Base-by-base conservation (phyloP, 2,113 vertebrate species). In the Microcebus jonahi region DNA sequence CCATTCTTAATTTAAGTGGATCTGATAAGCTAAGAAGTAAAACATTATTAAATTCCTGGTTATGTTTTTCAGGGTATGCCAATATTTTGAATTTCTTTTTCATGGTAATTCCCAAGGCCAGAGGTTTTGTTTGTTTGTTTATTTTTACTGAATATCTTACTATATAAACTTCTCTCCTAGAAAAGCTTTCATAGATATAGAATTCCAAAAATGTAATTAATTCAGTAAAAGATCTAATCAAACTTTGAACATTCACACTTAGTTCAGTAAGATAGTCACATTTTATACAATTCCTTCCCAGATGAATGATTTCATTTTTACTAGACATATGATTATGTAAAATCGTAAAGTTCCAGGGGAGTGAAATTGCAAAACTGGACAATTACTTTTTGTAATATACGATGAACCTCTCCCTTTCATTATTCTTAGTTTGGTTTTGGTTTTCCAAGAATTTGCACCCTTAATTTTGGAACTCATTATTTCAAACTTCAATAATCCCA, bases 1-100 rank as follows among this genome's bases (percentile, higher is more conserved):
- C 97, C 96, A 92, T 68, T 97, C 89, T 97, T 98, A 97, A 98
- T 98, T 98, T 97, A 98, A 95, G 96, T 96, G 96, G 97, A 97
- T 96, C 95, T 96, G 96, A 98, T 98, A 97, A 98, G 88, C 95
- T 97, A 96, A 97, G 97, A 97, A 97, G 94, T 84, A 98, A 98
- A 98, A 98, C 92, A 96, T 88, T 95, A 89, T 88, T 93, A 81
- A 97, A 95, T 97, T 97, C 91, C 96, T 97, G 96, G 95, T 90
- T 93, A 96, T 88, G 92, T 97, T 98, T 96, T 98, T 98, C 90
- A 97, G 83, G 42, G 88, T 95, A 87, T 94, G 89, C 86, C 71
- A 89, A 39, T 97, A 98, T 97, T 91, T 98, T 97, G 91, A 95
- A 97, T 98, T 98, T 94, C 80, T 93, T 98, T 98, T 97, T 87